phyloP scores from a whole-genome alignment of 1,140 invertebrate genomes.

The Cylas formicarius region DNA sequence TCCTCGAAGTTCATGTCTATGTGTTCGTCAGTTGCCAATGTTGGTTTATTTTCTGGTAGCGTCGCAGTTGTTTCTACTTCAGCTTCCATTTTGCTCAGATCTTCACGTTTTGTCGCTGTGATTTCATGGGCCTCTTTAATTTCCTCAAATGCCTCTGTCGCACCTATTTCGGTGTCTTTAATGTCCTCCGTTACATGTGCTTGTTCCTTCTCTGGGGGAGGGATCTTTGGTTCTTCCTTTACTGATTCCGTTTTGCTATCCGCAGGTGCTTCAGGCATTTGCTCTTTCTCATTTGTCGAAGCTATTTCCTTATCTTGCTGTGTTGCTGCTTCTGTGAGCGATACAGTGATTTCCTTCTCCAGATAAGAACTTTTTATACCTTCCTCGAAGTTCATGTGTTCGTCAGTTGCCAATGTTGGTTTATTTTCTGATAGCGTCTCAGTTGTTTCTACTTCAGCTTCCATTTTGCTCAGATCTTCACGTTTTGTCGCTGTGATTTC shows the following conservation, averaged over 20 bases:
- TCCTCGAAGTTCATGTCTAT: no score
- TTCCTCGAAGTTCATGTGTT: no score
- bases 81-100: background rate
- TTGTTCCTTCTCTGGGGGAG: background rate
- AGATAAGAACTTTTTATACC: no score
- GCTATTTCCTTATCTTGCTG: background rate
- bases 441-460: conserved; percentile 7
- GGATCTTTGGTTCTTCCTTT: conserved; percentile 2
- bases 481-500: background rate
- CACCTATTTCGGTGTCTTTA: background rate
- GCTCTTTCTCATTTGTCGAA: background rate
- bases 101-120: background rate
- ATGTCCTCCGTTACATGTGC: background rate
- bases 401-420: no score
- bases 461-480: background rate
- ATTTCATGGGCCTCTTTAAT: conserved; percentile 1
- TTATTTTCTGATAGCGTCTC: background rate
- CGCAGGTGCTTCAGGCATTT: background rate
- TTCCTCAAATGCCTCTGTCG: background rate
- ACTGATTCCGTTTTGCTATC: background rate
- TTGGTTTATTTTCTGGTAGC: no score
- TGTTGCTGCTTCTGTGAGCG: no score
- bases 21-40: no score
- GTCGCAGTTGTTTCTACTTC: conserved; percentile 1
- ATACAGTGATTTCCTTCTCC: no score